A percentile compares a stretch with the other conserved stretches of the same genome.
Evolutionary conservation across 2,888 invertebrate genomes (phyloP).

Genomic region (Drosophila borborema): DNA sequence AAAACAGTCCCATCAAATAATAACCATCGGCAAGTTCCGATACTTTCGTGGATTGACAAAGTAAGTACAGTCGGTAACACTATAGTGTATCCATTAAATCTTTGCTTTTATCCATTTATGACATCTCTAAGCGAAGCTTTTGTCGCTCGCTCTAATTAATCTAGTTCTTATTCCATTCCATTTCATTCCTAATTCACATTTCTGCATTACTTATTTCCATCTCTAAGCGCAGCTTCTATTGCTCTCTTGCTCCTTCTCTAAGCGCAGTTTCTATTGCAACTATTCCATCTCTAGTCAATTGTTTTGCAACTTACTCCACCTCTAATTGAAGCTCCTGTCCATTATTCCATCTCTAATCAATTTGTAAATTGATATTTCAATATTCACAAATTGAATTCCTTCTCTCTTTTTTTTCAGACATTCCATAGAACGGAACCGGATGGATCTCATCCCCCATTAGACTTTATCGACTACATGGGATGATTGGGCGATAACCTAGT

Average conservation of each 20-base stretch:
- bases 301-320: too few relatives aligned
- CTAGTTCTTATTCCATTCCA: too few relatives aligned
- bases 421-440: slow-evolving; percentile 1
- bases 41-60: not conserved
- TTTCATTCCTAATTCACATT: too few relatives aligned
- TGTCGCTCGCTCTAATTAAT: not conserved
- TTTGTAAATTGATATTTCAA: too few relatives aligned
- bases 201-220: not conserved
- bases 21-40: not conserved
- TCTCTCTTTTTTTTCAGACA: not conserved
- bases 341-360: not conserved
- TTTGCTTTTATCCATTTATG: not conserved
- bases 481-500: not conserved
- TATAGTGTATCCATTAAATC: too few relatives aligned
- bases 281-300: too few relatives aligned
- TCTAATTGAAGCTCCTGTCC: not conserved
- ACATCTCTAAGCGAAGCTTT: not conserved
- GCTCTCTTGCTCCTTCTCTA: too few relatives aligned
- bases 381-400: not conserved
- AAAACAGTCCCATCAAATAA: not conserved
- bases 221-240: not conserved
- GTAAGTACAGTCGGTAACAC: not conserved
- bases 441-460: slow-evolving; percentile 1
- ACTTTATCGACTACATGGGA: not conserved
- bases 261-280: too few relatives aligned